These are phyloP conservation scores for Macropus fuliginosus DNA, from an alignment of 2,797 vertebrate genomes.

Conservation along the genomic window DNA sequence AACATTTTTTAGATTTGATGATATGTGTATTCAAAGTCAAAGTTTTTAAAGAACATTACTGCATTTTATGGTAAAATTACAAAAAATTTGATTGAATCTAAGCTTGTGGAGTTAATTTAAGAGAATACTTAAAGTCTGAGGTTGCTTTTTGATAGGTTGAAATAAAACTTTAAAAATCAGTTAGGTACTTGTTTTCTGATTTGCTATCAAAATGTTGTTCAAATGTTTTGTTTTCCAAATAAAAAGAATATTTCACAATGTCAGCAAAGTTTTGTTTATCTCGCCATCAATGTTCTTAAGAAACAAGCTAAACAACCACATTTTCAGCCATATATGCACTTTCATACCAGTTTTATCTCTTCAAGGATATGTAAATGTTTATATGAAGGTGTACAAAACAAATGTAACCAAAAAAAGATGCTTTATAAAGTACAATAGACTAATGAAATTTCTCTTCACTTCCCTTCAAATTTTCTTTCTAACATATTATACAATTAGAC, in stretches of 20 bases:
- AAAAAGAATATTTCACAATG: constrained; percentile 33
- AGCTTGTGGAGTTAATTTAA: constrained; percentile 32
- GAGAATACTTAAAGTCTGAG: constrained; percentile 24
- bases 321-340: constrained; percentile 38
- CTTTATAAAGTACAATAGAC: constrained; percentile 72
- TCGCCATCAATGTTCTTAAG: constrained; percentile 40
- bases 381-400: constrained; percentile 65
- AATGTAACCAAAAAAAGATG: constrained; percentile 75
- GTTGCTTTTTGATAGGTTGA: constrained; percentile 25
- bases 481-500: constrained; percentile 74
- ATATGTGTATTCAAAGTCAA: constrained; percentile 25
- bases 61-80: constrained; percentile 32
- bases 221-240: constrained; percentile 48
- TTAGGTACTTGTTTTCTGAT: constrained; percentile 30
- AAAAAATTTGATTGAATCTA: constrained; percentile 11
- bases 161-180: constrained; percentile 48
- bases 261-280: constrained; percentile 26
- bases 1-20: constrained; percentile 50
- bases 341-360: constrained; percentile 30
- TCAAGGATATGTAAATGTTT: constrained; percentile 16
- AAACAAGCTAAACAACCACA: not conserved
- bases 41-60: constrained; percentile 38
- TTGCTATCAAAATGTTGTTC: constrained; percentile 61
- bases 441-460: constrained; percentile 71
- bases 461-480: constrained; percentile 71